Conservation (phyloP, 2,797 vertebrate species). For the Premnoplex brunnescens region DNA sequence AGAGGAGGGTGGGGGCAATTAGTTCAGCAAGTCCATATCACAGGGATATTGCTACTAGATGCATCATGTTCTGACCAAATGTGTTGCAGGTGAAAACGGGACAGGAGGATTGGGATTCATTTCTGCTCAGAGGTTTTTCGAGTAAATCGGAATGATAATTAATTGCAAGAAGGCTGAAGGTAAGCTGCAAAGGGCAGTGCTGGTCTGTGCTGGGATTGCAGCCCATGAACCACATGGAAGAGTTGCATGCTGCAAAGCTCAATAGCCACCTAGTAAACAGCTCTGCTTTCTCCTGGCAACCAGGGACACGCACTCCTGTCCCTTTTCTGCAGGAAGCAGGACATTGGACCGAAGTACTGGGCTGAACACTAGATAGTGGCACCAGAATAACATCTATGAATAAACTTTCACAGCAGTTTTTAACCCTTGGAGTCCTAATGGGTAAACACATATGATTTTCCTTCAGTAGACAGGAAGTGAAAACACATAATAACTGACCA, state of each 20-base stretch:
- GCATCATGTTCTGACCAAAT: not conserved
- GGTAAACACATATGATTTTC: not conserved
- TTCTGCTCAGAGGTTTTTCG: not conserved
- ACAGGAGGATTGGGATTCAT: not conserved
- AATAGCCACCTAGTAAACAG: not conserved
- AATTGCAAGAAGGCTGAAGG: not conserved
- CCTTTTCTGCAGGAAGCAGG: not conserved
- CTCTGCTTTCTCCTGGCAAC: not conserved
- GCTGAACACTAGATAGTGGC: not conserved
- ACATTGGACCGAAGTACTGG: not conserved
- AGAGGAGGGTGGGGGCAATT: rapidly evolving
- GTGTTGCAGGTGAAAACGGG: not conserved
- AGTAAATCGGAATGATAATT: not conserved
- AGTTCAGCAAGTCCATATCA: not conserved
- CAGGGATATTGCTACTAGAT: not conserved
- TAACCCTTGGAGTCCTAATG: not conserved
- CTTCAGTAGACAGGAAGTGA: not conserved
- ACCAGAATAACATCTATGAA: not conserved
- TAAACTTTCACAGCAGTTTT: not conserved
- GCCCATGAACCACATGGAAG: not conserved
- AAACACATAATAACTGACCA: not conserved
- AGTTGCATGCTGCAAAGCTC: rapidly evolving
- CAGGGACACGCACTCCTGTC: rapidly evolving
- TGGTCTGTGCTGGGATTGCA: not conserved
- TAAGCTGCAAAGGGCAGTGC: not conserved